Evolutionary conservation across 2,888 invertebrate genomes (phyloP).

Genomic region (Hetaerina titia): DNA sequence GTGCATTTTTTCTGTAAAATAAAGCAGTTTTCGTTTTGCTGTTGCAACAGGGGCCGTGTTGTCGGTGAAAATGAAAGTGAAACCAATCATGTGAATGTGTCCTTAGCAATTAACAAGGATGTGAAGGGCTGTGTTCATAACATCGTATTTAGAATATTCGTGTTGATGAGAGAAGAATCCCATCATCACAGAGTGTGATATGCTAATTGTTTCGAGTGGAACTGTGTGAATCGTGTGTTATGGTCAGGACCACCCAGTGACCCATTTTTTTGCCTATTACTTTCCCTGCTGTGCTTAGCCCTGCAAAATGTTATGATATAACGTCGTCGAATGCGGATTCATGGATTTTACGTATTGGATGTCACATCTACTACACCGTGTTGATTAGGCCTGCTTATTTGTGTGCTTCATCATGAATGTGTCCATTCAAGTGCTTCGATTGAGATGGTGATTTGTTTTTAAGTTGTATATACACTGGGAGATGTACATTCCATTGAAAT

Average conservation of each 20-base stretch:
- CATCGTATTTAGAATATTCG: neutral
- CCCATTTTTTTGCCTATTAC: conserved; percentile 39
- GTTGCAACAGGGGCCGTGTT: neutral
- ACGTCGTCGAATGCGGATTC: neutral
- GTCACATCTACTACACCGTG: neutral
- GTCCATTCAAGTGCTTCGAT: neutral
- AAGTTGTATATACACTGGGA: neutral
- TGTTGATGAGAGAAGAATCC: conserved; percentile 3
- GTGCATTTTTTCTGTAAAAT: neutral
- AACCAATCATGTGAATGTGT: conserved; percentile 12
- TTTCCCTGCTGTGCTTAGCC: conserved; percentile 20
- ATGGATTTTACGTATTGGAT: neutral
- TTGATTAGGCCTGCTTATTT: neutral
- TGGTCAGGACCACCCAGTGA: conserved; percentile 51
- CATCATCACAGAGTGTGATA: neutral
- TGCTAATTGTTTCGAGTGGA: neutral
- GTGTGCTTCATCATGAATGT: neutral
- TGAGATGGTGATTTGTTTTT: neutral
- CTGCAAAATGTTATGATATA: conserved; percentile 52
- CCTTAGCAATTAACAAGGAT: conserved; percentile 40
- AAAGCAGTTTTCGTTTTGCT: neutral
- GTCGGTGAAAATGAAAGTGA: conserved; percentile 52
- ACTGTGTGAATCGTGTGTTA: neutral
- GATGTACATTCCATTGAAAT: no score
- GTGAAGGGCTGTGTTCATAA: neutral